Base-by-base conservation (phyloP, 2,113 vertebrate genomes). In the Centropristis striata region DNA sequence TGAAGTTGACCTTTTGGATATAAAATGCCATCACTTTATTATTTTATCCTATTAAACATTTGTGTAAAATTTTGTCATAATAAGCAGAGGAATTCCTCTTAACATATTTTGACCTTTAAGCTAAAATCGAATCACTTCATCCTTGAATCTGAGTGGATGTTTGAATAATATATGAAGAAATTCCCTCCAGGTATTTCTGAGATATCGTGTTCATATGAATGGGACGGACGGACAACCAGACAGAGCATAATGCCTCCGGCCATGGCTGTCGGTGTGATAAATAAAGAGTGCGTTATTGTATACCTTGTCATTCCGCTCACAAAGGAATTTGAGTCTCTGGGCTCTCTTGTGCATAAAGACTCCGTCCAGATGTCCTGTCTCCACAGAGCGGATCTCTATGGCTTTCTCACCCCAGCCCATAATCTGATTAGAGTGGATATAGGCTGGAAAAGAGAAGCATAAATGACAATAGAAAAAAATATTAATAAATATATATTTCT, bases 341-440 rank as follows among this genome's bases (percentile, higher is more conserved):
- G 98, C 98, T 96, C 98, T 94, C 93, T 99, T 99, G 96, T 99
- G 98, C 98, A 99, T 99, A 95, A 99, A 99, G 92, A 99, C 98
- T 84, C 98, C 98, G 70, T 99, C 98, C 94, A 99, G 94, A 89
- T 99, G 98, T 81, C 98, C 98, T 20, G 98, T 99, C 94, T 99
- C 98, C 94, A 99, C 98, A 37, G 98, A 99, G 69, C 98, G 97
- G 94, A 99, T 99, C 93, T 99, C 98, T 91, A 99, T 99, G 89
- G 98, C 98, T 96, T 99, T 99, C 95, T 99, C 98, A 86, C 98
- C 98, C 98, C 98, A 99, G 94, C 98, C 98, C 98, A 99, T 99
- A 88, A 99, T 99, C 95, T 99, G 98, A 95, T 97, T 99, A 87
- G 98, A 99, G 94, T 98, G 98, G 95, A 99, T 99, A 93, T 99